Evolutionary conservation across 2,113 vertebrate species (phyloP).

Genomic region (Hippopotamus amphibius): DNA sequence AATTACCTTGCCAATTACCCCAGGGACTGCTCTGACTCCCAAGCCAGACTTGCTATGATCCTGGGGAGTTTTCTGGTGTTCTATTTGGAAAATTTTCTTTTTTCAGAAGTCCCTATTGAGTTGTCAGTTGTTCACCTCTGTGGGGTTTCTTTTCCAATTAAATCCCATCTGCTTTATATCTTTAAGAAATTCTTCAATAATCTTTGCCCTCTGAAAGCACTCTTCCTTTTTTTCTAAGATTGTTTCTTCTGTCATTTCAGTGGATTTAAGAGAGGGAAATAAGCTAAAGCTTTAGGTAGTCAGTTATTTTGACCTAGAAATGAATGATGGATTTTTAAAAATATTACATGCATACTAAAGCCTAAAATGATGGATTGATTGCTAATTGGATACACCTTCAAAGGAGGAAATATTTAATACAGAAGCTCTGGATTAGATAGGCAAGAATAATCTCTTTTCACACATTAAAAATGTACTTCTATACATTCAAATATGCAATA

Average conservation of each 20-base stretch:
- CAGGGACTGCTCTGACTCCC: background rate
- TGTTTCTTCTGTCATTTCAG: conserved; percentile 4
- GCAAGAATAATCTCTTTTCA: conserved; percentile 36
- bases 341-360: background rate
- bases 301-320: conserved; percentile 30
- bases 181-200: conserved; percentile 48
- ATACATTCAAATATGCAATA: background rate
- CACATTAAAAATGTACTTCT: conserved; percentile 16
- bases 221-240: conserved; percentile 11
- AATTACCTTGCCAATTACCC: conserved; percentile 57
- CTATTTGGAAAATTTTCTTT: conserved; percentile 51
- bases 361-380: background rate
- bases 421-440: background rate
- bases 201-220: background rate
- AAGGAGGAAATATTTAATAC: background rate
- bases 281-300: conserved; percentile 6
- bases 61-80: conserved; percentile 6
- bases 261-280: background rate
- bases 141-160: conserved; percentile 72
- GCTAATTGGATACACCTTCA: background rate
- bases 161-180: conserved; percentile 70
- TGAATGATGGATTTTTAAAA: background rate
- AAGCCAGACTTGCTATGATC: background rate
- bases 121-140: conserved; percentile 64
- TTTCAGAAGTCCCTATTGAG: conserved; percentile 38